Conservation (phyloP, 2,113 vertebrate species). For the Engraulis encrasicolus region DNA sequence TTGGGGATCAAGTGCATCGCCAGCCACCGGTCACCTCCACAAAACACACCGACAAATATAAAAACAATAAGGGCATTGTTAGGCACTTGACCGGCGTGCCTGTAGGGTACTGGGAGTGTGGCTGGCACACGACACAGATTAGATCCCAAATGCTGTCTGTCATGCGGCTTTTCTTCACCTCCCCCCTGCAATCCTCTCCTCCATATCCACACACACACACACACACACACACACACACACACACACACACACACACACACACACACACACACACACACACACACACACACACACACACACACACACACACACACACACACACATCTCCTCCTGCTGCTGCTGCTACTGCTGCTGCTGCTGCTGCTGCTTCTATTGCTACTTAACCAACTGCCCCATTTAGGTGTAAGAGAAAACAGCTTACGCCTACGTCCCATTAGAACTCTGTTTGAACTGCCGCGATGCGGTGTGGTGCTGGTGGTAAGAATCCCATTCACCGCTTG, state of each 20-base stretch:
- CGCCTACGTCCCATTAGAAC: neutral
- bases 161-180: neutral
- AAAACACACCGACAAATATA: neutral
- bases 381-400: slow-evolving; percentile 16
- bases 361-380: neutral
- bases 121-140: neutral
- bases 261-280: neutral
- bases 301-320: neutral
- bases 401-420: neutral
- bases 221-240: neutral
- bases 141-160: neutral
- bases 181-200: neutral
- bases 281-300: neutral
- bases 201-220: neutral
- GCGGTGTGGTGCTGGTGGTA: too few relatives aligned
- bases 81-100: too few relatives aligned
- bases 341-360: neutral
- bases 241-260: neutral
- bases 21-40: too few relatives aligned
- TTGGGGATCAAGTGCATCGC: neutral
- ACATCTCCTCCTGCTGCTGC: neutral
- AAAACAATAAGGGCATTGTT: too few relatives aligned
- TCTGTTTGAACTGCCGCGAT: neutral
- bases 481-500: neutral
- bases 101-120: neutral